Base-by-base conservation (phyloP, 2,888 invertebrate genomes). In the Graphium colonna region DNA sequence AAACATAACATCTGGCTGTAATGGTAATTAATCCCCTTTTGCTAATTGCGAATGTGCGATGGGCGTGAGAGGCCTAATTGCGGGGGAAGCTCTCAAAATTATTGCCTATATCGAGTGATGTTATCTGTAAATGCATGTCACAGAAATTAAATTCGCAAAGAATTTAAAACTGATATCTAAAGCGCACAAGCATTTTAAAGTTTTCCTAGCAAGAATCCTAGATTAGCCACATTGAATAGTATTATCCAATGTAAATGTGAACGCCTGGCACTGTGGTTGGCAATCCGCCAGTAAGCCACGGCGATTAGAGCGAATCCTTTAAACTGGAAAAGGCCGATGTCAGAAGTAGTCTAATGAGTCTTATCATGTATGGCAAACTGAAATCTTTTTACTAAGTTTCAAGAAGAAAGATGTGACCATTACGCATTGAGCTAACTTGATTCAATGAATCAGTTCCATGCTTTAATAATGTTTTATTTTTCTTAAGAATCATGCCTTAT, bases 1-100 rank as follows among this genome's bases (percentile, higher is more conserved):
- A 52, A 44, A 13, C 12, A 21, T 9, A 15, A 13, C 48, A 31
- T 31, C 36, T 36, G 44, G n/a, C 16, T 17, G n/a, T 3, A 15
- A 36, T 38, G n/a, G 17, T 31, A 39, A 51, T 44, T 40, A 40
- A 44, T 44, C 28, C 39, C 21, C 38, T 40, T 39, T 15, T 26
- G 28, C 26, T 49, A 49, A 49, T 33, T 49, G 33, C 31, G 17
- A 13, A 40, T 16, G 16, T 28, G 26, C 26, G 17, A 18, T 13
- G 16, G 21, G 2, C 15, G 15, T 33, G 16, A 13, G 9, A 1
- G 41, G 4, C 15, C n/a, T n/a, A 17, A 31, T 44, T 16, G 16
- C 31, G 9, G 21, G 21, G 21, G n/a, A n/a, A 21, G 21, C 21
- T 21, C 21, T 33, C 33, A 1, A 3, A 33, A 33, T 33, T 9